Conservation (phyloP, 2,888 invertebrate species). For the Dryobota labecula region DNA sequence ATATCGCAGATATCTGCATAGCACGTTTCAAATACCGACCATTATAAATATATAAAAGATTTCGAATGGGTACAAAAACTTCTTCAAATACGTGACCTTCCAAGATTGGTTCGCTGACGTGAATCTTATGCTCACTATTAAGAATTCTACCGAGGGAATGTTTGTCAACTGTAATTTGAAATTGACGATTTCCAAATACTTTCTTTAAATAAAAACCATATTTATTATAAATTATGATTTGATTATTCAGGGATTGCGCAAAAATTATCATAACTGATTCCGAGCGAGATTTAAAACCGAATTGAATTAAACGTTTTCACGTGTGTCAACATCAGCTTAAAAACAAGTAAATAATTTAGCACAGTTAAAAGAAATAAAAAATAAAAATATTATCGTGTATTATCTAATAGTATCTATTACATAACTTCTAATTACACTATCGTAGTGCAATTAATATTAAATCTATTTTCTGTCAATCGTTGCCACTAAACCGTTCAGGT, state of each 20-base stretch:
- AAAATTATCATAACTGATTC: slow-evolving; percentile 11
- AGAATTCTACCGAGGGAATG: slow-evolving; percentile 22
- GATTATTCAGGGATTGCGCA: slow-evolving; percentile 22
- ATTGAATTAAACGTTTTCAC: slow-evolving; percentile 1
- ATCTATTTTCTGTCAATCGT: slow-evolving; percentile 78
- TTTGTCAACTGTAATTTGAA: slow-evolving; percentile 35
- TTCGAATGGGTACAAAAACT: slow-evolving; percentile 40
- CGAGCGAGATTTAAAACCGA: background rate
- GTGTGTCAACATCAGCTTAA: background rate
- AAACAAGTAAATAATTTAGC: slow-evolving; percentile 40
- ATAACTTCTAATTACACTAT: slow-evolving; percentile 58
- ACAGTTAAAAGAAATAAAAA: too few species aligned
- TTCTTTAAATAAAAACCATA: slow-evolving; percentile 3
- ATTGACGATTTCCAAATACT: slow-evolving; percentile 13
- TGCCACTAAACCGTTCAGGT: slow-evolving; percentile 73
- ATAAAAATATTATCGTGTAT: slow-evolving; percentile 59
- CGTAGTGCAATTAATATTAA: slow-evolving; percentile 53
- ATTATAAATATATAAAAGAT: slow-evolving; percentile 33
- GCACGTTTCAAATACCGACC: slow-evolving; percentile 35
- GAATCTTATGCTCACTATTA: slow-evolving; percentile 19
- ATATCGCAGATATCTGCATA: slow-evolving; percentile 25
- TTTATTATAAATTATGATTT: slow-evolving; percentile 3
- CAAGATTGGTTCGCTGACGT: slow-evolving; percentile 33
- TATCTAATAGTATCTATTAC: slow-evolving; percentile 55
- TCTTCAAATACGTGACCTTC: slow-evolving; percentile 55